Evolutionary conservation across 2,888 invertebrate genomes (phyloP).

Genomic region (Trachelus troglodyta): DNA sequence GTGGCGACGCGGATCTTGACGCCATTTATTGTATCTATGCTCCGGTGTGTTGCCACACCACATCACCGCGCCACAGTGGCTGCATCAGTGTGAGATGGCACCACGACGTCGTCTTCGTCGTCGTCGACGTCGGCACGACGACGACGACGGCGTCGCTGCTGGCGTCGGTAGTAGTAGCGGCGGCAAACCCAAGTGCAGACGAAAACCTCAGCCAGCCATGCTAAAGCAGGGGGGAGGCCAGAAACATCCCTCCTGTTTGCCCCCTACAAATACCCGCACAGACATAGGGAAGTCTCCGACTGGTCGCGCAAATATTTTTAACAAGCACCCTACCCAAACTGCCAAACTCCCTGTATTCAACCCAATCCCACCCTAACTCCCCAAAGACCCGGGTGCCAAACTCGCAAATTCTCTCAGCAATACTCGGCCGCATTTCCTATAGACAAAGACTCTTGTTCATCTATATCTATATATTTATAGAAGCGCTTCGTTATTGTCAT

Average conservation of each 20-base stretch:
- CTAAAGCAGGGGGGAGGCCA: neutral
- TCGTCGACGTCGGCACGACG: constrained; percentile 19
- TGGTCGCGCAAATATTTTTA: constrained; percentile 39
- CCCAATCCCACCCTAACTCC: neutral
- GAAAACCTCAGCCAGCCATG: neutral
- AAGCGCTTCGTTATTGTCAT: neutral
- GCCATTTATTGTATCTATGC: constrained; percentile 49
- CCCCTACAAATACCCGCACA: neutral
- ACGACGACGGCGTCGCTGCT: constrained; percentile 12
- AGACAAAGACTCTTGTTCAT: neutral
- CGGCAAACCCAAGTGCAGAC: neutral
- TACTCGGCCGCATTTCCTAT: neutral
- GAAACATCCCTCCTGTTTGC: neutral
- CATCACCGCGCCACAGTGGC: constrained; percentile 8
- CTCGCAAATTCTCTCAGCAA: constrained; percentile 20
- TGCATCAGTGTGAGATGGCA: constrained; percentile 2
- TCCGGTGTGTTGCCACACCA: constrained; percentile 18
- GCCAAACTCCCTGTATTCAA: neutral
- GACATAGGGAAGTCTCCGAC: constrained; percentile 14
- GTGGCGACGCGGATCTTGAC: constrained; percentile 60
- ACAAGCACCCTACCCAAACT: constrained; percentile 12
- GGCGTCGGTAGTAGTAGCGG: constrained; percentile 18
- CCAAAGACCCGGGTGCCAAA: constrained; percentile 2
- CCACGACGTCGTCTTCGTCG: constrained; percentile 11
- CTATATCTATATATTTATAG: neutral